Evolutionary conservation across 2,113 vertebrate species (phyloP), one percentile per base, ranked within the genome.

Genomic region (Piliocolobus tephrosceles): DNA sequence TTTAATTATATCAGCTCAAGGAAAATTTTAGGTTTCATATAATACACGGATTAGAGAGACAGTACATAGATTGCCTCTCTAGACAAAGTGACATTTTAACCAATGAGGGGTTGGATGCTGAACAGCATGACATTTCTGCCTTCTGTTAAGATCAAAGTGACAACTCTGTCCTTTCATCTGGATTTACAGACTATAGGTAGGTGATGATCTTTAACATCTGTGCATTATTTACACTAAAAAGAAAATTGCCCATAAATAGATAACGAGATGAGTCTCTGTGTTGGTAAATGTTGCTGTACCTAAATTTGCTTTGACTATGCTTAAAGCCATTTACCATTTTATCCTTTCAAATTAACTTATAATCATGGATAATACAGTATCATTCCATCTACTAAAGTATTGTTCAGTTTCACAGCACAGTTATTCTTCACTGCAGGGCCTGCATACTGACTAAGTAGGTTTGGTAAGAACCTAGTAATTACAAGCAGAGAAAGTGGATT

Each of bases 61-160:
- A 94, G 50, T 92, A 91, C 86, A 90, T 91, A 81, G 43, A 68
- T 87, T 55, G 35, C 52, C 22, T 92, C 40, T 58, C 32, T 38
- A 82, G 92, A 94, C 1, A 40, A 94, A 90, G 72, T 98, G 96
- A 96, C 84, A 96, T 97, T 97, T 96, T 89, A 75, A 35, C 50
- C 52, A 45, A 25, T 38, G 84, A 95, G 32, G 27, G 6, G 55
- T 47, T 58, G 66, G 88, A 76, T 47, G 11, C 18, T 82, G 64
- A 90, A 32, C 32, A 76, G 66, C 27, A 47, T 95, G 97, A 57
- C 40, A 95, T 98, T 97, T 97, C 70, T 55, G 16, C 45, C 66
- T 95, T 92, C 84, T 91, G 93, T 88, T 95, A 95, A 97, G 81
- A 97, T 97, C 95, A 97, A 94, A 98, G 88, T 86, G 86, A 97